Evolutionary conservation across 2,888 invertebrate genomes (phyloP).

Genomic region (Caradrina clavipalpis): DNA sequence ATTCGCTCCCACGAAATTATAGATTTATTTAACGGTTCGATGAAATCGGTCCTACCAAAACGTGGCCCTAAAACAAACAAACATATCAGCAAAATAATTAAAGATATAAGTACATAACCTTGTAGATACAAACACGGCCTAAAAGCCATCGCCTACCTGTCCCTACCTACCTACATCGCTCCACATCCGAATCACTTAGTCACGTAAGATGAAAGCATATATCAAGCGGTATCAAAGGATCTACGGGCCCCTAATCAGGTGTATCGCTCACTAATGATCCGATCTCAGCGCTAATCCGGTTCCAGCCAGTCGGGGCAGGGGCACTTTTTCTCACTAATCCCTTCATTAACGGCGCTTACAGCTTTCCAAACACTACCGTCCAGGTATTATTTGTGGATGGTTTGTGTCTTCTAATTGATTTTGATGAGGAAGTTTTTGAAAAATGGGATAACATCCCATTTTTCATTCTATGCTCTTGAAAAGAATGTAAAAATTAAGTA

Average conservation of each 20-base stretch:
- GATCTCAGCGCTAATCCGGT: conserved; percentile 83
- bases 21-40: too few species aligned
- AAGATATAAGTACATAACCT: too few species aligned
- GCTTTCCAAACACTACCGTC: conserved; percentile 71
- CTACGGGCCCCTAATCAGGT: conserved; percentile 81
- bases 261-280: conserved; percentile 87
- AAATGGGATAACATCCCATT: too few species aligned
- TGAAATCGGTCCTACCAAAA: too few species aligned
- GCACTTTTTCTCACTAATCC: conserved; percentile 87
- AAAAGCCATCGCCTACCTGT: conserved; percentile 24
- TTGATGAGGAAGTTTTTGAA: too few species aligned
- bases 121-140: conserved; percentile 23
- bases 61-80: too few species aligned
- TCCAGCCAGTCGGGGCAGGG: conserved; percentile 76
- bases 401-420: conserved; percentile 25
- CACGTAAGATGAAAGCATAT: conserved; percentile 72
- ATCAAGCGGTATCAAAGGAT: conserved; percentile 78
- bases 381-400: conserved; percentile 39
- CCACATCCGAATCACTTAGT: conserved; percentile 66
- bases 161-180: conserved; percentile 31
- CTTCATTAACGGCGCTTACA: conserved; percentile 84
- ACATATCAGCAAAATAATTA: too few species aligned
- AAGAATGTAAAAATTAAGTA: background rate
- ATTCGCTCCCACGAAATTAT: too few species aligned
- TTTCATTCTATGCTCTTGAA: too few species aligned